Percentiles rank a stretch among this genome's conserved stretches.
Evolutionary conservation across 2,113 vertebrate genomes (phyloP).

Genomic region (Pteruthius melanotis): DNA sequence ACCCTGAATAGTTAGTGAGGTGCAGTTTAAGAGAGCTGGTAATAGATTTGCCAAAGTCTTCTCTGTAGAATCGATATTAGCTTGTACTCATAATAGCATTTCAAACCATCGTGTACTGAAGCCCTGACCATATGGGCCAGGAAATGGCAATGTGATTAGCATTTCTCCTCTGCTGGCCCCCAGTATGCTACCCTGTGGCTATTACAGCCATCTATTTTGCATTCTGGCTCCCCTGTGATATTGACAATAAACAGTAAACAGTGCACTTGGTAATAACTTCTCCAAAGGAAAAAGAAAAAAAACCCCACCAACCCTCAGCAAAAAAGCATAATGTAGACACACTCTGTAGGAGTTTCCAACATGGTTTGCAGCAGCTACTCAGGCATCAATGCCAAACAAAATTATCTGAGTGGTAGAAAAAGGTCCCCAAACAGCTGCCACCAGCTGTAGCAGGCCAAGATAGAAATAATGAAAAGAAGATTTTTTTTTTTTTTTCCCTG

Average conservation of each 20-base stretch:
- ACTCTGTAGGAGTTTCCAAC: conserved; percentile 51
- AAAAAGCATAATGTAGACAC: conserved; percentile 20
- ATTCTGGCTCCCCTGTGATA: conserved; percentile 39
- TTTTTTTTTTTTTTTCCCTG: neutral
- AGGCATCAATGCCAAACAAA: conserved; percentile 48
- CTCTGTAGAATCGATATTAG: conserved; percentile 46
- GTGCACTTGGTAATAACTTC: conserved; percentile 48
- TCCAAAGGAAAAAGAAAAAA: neutral
- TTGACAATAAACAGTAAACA: neutral
- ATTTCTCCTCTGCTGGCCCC: conserved; percentile 36
- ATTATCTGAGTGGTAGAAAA: conserved; percentile 53
- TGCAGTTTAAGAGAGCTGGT: conserved; percentile 5
- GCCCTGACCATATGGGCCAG: conserved; percentile 58
- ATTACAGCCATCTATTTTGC: conserved; percentile 33
- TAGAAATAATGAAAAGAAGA: conserved; percentile 34
- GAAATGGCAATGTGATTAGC: conserved; percentile 35
- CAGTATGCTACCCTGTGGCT: conserved; percentile 35
- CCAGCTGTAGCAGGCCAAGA: conserved; percentile 47
- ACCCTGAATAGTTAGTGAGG: conserved; percentile 25
- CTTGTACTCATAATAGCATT: conserved; percentile 44
- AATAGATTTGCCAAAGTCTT: conserved; percentile 39
- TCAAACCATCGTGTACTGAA: neutral
- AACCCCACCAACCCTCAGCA: neutral
- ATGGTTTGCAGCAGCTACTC: conserved; percentile 42
- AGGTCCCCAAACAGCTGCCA: conserved; percentile 59